These are phyloP conservation scores for Atherinosoma microstoma DNA, from an alignment of 2,797 vertebrate genomes.

Conservation along the genomic window DNA sequence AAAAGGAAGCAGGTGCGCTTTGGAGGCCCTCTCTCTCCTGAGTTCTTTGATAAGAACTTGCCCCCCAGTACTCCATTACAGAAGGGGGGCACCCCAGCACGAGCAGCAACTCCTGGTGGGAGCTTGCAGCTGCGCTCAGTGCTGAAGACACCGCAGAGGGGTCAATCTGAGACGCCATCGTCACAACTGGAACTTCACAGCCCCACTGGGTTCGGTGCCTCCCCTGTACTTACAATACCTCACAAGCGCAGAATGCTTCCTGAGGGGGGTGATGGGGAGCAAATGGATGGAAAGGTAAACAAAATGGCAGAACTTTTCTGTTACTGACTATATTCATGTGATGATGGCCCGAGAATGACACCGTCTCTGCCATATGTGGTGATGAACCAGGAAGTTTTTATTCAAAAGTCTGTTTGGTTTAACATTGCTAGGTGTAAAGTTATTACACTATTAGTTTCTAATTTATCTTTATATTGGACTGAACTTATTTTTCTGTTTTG, in stretches of 20 bases:
- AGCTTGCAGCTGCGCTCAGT: conserved; percentile 61
- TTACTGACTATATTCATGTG: neutral
- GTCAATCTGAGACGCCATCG: conserved; percentile 16
- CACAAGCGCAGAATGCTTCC: conserved; percentile 2
- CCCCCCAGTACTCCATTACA: conserved; percentile 84
- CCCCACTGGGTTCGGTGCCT: conserved; percentile 58
- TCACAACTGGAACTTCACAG: conserved; percentile 59
- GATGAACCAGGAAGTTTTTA: neutral
- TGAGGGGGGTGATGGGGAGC: conserved; percentile 15
- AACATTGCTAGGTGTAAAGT: neutral
- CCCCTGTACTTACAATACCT: conserved; percentile 56
- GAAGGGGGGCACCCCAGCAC: conserved; percentile 78
- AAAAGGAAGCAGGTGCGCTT: conserved; percentile 80
- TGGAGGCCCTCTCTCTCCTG: conserved; percentile 80
- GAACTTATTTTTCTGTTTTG: conserved; percentile 19
- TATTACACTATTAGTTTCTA: neutral
- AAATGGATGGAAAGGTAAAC: conserved; percentile 47
- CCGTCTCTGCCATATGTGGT: neutral
- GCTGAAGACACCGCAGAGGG: conserved; percentile 80
- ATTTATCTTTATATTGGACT: neutral
- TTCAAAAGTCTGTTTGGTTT: neutral
- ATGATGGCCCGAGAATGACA: neutral
- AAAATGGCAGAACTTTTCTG: neutral
- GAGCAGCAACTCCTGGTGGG: conserved; percentile 51
- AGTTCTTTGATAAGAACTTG: conserved; percentile 83